A percentile compares a stretch with the other conserved stretches of the same genome.
phyloP scores from a whole-genome alignment of 2,797 vertebrate species.

The Varecia variegata region DNA sequence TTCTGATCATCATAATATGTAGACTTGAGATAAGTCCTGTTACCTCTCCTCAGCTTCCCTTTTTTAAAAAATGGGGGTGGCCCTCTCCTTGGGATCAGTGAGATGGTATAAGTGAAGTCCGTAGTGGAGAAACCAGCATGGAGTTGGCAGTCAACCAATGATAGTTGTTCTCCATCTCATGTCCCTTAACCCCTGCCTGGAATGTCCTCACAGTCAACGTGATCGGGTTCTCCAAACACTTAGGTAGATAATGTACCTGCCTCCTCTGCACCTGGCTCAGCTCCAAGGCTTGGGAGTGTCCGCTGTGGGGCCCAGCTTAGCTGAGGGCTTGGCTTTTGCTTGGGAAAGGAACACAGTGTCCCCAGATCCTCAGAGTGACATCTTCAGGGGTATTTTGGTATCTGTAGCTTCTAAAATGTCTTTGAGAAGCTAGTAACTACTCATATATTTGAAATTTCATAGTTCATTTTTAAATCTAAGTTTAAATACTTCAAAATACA shows the following conservation, averaged over 20 bases:
- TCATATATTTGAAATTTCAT: neutral
- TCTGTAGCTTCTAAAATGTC: neutral
- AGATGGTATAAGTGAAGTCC: accelerated
- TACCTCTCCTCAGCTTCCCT: neutral
- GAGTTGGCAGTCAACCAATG: neutral
- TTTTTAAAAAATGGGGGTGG: neutral
- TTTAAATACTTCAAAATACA: neutral
- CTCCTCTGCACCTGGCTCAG: neutral
- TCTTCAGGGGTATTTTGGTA: neutral
- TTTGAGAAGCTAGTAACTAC: neutral
- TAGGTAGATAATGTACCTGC: neutral
- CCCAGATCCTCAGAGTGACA: neutral
- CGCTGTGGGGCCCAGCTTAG: no score
- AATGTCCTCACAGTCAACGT: neutral
- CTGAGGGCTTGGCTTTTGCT: neutral
- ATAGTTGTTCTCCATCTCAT: neutral
- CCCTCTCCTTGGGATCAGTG: accelerated
- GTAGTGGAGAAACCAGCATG: neutral
- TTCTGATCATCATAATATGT: neutral
- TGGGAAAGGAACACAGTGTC: neutral
- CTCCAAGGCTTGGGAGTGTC: neutral
- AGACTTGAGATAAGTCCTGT: neutral
- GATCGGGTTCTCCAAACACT: neutral
- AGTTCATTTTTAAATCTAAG: neutral
- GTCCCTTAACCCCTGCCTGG: neutral